Evolutionary conservation across 2,888 invertebrate species (phyloP).

Genomic region (Melangyna quadrimaculata): DNA sequence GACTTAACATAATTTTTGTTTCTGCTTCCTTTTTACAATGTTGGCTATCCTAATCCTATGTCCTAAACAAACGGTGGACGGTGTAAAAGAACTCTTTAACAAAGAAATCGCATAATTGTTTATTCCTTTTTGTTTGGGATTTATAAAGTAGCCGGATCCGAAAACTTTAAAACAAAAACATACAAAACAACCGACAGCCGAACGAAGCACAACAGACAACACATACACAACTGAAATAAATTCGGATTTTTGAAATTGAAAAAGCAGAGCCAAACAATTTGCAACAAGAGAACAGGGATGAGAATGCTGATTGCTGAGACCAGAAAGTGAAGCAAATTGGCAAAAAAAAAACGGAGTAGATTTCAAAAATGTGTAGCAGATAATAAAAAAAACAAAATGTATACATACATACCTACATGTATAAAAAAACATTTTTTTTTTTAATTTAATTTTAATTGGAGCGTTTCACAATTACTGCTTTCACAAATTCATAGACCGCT

Average conservation of each 20-base stretch:
- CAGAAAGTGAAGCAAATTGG: too few species aligned
- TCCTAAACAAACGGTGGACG: background rate
- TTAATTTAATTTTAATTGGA: too few species aligned
- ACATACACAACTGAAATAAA: background rate
- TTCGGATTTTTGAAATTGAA: background rate
- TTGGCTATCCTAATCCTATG: background rate
- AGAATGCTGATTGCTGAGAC: too few species aligned
- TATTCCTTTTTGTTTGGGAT: background rate
- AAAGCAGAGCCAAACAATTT: too few species aligned
- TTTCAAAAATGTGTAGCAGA: too few species aligned
- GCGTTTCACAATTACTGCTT: too few species aligned
- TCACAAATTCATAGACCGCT: too few species aligned
- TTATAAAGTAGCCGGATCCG: background rate
- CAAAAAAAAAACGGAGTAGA: too few species aligned
- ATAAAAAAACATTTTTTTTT: too few species aligned
- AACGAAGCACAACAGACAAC: background rate
- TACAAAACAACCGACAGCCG: background rate
- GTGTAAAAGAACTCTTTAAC: constrained; percentile 15
- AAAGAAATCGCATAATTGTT: constrained; percentile 2
- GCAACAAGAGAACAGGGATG: too few species aligned
- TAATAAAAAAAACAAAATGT: too few species aligned
- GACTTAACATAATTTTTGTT: background rate
- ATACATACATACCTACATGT: too few species aligned
- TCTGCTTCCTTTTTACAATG: background rate
- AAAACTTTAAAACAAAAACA: background rate